A percentile compares a stretch with the other conserved stretches of the same genome.
phyloP scores from a whole-genome alignment of 2,888 invertebrate species.

The Sphinx pinastri region DNA sequence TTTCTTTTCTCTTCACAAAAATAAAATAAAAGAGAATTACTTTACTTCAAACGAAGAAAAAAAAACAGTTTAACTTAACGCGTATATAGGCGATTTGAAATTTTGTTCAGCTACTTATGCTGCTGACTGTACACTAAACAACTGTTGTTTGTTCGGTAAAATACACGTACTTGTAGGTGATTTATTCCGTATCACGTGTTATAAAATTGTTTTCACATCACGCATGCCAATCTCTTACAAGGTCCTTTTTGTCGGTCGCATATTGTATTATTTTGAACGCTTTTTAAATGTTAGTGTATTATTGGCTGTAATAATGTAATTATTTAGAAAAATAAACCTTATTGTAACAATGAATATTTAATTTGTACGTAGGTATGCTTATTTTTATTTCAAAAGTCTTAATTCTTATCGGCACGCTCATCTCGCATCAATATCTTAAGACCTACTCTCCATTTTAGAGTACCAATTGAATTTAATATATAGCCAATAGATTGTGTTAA shows the following conservation, averaged over 20 bases:
- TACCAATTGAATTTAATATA: neutral
- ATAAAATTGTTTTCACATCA: constrained; percentile 22
- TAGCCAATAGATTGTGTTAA: neutral
- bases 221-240: constrained; percentile 7
- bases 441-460: too few species aligned
- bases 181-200: constrained; percentile 22
- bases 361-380: too few species aligned
- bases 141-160: constrained; percentile 6
- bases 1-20: too few species aligned
- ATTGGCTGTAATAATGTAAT: neutral
- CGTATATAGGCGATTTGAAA: too few species aligned
- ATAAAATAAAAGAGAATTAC: too few species aligned
- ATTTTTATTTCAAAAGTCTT: too few species aligned
- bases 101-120: too few species aligned
- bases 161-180: neutral
- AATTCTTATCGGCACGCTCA: too few species aligned
- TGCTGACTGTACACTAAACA: neutral
- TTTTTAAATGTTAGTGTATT: neutral
- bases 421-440: too few species aligned
- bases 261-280: neutral
- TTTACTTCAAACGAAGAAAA: too few species aligned
- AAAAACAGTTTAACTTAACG: too few species aligned
- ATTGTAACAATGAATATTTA: neutral
- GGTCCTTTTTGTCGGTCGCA: neutral
- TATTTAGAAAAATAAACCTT: neutral